A percentile compares a stretch with the other conserved stretches of the same genome.
Evolutionary conservation across 1,140 invertebrate species (phyloP).

Genomic region (Drosophila ercepeae): DNA sequence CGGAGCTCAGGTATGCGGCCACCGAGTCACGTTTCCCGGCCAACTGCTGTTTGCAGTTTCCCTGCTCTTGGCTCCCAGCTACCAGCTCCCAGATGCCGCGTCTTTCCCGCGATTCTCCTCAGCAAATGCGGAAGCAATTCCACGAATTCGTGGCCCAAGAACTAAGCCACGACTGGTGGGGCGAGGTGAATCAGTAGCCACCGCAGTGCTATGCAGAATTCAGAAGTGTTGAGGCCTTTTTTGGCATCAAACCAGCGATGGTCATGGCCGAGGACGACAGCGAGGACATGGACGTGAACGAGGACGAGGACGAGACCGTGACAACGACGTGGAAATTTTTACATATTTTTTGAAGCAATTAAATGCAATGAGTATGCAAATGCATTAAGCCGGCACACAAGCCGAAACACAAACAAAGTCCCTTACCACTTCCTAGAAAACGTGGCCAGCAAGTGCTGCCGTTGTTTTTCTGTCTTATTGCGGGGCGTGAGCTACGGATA

Average conservation of each 20-base stretch:
- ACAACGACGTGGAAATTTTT: slow-evolving; percentile 65
- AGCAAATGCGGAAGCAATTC: slow-evolving; percentile 75
- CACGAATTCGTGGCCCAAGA: slow-evolving; percentile 76
- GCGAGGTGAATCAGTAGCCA: slow-evolving; percentile 38
- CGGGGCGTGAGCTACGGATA: slow-evolving; percentile 68
- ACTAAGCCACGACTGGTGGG: slow-evolving; percentile 60
- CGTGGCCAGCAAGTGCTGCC: slow-evolving; percentile 57
- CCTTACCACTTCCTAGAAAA: slow-evolving; percentile 58
- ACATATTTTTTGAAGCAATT: slow-evolving; percentile 79
- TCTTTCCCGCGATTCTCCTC: slow-evolving; percentile 39
- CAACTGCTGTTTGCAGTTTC: slow-evolving; percentile 52
- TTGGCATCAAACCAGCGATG: slow-evolving; percentile 62
- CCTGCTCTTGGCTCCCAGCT: slow-evolving; percentile 23
- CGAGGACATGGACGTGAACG: background rate
- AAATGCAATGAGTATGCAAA: slow-evolving; percentile 79
- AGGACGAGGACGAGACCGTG: slow-evolving; percentile 31
- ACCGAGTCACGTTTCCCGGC: slow-evolving; percentile 73
- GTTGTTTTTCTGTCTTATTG: slow-evolving; percentile 5
- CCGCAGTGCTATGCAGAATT: slow-evolving; percentile 20
- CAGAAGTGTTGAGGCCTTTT: slow-evolving; percentile 53
- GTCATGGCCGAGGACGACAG: slow-evolving; percentile 22
- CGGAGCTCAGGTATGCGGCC: slow-evolving; percentile 66
- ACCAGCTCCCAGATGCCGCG: background rate
- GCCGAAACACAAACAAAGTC: slow-evolving; percentile 33
- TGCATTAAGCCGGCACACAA: slow-evolving; percentile 59